Conservation (phyloP, 2,113 vertebrate species). For the Panthera leo region DNA sequence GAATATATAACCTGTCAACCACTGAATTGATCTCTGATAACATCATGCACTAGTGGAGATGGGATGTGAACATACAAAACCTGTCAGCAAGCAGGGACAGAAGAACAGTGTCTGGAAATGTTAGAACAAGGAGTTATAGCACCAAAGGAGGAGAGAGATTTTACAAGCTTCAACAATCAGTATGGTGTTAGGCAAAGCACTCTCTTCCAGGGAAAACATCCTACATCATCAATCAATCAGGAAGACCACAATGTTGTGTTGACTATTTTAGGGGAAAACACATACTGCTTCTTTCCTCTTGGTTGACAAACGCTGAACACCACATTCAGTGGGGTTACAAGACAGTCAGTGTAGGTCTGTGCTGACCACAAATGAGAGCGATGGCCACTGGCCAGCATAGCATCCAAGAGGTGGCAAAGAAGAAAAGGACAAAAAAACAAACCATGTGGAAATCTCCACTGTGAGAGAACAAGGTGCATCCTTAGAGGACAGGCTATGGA, state of each 20-base stretch:
- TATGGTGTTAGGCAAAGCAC: neutral
- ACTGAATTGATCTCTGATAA: neutral
- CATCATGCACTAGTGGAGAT: neutral
- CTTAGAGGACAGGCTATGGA: neutral
- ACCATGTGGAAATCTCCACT: neutral
- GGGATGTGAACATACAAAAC: neutral
- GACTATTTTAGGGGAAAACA: slow-evolving; percentile 29
- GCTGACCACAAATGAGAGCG: neutral
- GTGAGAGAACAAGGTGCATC: neutral
- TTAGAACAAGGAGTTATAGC: slow-evolving; percentile 48
- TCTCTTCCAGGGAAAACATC: slow-evolving; percentile 57
- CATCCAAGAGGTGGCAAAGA: neutral
- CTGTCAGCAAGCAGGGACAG: neutral
- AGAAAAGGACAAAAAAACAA: neutral
- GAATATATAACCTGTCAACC: neutral
- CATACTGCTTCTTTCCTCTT: neutral
- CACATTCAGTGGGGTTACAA: neutral
- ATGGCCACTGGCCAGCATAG: accelerated
- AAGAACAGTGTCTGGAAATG: slow-evolving; percentile 47
- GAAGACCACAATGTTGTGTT: slow-evolving; percentile 37
- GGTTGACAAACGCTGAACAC: neutral
- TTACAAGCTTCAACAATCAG: neutral
- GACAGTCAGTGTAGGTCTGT: neutral
- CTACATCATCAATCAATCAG: neutral
- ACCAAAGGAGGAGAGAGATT: neutral